A percentile compares a stretch with the other conserved stretches of the same genome.
Evolutionary conservation across 2,113 vertebrate genomes (phyloP).

Genomic region (Podiceps cristatus): DNA sequence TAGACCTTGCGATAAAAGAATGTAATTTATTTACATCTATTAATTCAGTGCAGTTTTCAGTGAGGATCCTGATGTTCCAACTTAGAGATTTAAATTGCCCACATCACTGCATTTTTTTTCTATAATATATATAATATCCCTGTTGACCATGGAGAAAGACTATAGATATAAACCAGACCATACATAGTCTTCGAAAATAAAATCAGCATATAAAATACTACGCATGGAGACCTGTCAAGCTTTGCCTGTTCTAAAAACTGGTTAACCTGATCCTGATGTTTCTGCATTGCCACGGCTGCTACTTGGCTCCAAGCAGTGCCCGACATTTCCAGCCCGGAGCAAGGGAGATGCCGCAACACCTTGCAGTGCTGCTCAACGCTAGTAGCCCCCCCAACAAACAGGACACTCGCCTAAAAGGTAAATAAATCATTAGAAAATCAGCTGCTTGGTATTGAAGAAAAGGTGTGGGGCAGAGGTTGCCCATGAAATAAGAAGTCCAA

Average conservation of each 20-base stretch:
- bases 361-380: not conserved
- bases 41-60: not conserved
- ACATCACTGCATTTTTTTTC: not conserved
- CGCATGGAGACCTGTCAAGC: not conserved
- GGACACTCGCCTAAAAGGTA: not conserved
- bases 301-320: not conserved
- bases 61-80: not conserved
- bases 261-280: not conserved
- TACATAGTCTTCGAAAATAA: not conserved
- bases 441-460: not conserved
- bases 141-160: not conserved
- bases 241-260: not conserved
- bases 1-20: not conserved
- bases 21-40: not conserved
- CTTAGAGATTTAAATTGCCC: not conserved
- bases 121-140: not conserved
- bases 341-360: not conserved
- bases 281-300: not conserved
- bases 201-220: not conserved
- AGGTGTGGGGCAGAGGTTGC: accelerated
- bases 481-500: not conserved
- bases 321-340: not conserved
- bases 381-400: accelerated
- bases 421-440: not conserved
- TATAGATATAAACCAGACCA: not conserved